A percentile compares a stretch with the other conserved stretches of the same genome.
phyloP scores from a whole-genome alignment of 2,888 invertebrate genomes.

The Cerceris ruficornis region DNA sequence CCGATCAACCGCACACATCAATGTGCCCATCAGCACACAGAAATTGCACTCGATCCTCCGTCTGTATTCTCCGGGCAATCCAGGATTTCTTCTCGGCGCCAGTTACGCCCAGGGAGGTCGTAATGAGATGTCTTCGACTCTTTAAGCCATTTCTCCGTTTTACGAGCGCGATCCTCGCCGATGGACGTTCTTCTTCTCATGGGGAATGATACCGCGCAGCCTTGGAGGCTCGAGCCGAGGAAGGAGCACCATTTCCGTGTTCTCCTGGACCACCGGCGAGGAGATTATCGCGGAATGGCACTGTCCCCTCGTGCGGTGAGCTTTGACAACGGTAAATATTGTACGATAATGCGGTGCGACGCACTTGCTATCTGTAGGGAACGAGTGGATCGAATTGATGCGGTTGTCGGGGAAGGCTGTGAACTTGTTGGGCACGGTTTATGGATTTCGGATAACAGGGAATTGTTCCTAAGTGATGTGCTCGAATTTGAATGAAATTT shows the following conservation, averaged over 20 bases:
- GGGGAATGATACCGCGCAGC: conserved; percentile 10
- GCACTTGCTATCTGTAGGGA: too few relatives aligned
- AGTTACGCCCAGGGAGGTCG: conserved; percentile 36
- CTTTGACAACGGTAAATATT: conserved; percentile 66
- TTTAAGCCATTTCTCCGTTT: conserved; percentile 69
- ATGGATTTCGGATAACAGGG: too few relatives aligned
- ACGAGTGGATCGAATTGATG: too few relatives aligned
- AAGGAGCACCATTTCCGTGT: conserved; percentile 58
- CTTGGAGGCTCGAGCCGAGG: conserved; percentile 1
- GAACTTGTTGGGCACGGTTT: too few relatives aligned
- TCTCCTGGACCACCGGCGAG: conserved; percentile 64
- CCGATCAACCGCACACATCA: conserved; percentile 15
- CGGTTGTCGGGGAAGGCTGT: too few relatives aligned
- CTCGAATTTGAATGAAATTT: too few relatives aligned
- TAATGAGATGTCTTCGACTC: conserved; percentile 77
- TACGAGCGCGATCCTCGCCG: conserved; percentile 42
- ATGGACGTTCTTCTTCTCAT: conserved; percentile 7
- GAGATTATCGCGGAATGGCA: conserved; percentile 65
- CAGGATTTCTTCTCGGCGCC: conserved; percentile 1
- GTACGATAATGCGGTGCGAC: neutral
- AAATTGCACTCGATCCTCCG: conserved; percentile 11
- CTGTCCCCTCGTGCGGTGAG: conserved; percentile 42
- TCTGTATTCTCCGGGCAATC: conserved; percentile 16
- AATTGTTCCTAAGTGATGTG: too few relatives aligned
- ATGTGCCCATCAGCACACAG: neutral